Evolutionary conservation across 2,113 vertebrate species (phyloP).

Genomic region (Upupa epops): DNA sequence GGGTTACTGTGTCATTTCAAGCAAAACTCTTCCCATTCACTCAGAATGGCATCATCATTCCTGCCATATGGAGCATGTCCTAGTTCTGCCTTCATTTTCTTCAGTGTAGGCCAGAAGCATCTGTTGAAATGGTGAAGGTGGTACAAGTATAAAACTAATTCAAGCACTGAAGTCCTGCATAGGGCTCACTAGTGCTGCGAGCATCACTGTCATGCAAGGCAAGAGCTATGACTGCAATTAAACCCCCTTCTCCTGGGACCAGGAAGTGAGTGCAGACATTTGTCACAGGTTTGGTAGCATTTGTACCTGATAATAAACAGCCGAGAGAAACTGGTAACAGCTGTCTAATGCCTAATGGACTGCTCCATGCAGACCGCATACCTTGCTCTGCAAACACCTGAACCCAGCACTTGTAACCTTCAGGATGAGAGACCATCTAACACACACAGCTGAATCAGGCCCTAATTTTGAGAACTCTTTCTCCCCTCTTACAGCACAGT

Average conservation of each 20-base stretch:
- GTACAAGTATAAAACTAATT: not conserved
- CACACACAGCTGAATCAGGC: not conserved
- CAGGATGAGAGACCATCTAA: not conserved
- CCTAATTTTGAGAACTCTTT: not conserved
- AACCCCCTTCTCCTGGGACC: no score
- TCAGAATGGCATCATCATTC: not conserved
- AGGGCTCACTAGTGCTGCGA: not conserved
- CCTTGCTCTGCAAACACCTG: not conserved
- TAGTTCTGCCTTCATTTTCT: not conserved
- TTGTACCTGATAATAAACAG: not conserved
- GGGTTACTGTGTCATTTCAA: not conserved
- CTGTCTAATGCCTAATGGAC: not conserved
- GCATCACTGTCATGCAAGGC: no score
- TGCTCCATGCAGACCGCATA: not conserved
- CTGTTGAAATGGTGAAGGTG: not conserved
- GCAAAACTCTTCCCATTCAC: not conserved
- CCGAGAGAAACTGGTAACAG: not conserved
- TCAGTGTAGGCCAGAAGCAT: rapidly evolving
- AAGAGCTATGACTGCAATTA: not conserved
- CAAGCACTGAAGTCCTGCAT: not conserved
- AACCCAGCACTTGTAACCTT: not conserved
- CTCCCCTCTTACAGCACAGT: not conserved
- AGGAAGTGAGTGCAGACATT: no score
- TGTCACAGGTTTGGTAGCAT: not conserved
- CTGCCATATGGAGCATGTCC: not conserved